phyloP scores from a whole-genome alignment of 2,797 vertebrate species.

The Florisuga fusca region DNA sequence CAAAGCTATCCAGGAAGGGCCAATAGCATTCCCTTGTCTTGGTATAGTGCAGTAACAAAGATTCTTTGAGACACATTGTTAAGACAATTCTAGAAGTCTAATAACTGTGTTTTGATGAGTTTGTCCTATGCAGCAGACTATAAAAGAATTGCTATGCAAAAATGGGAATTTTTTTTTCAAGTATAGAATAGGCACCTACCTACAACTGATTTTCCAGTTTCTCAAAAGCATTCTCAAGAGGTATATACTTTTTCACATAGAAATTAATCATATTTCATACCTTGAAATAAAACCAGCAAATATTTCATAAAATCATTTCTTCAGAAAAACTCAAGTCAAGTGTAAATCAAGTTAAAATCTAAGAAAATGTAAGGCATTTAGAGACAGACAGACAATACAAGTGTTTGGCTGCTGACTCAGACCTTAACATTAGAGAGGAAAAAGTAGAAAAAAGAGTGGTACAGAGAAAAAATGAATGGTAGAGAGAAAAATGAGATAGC shows the following conservation, averaged over 20 bases:
- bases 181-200: background rate
- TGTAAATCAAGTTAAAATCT: background rate
- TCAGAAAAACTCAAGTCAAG: background rate
- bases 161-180: background rate
- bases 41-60: background rate
- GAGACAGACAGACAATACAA: background rate
- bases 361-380: background rate
- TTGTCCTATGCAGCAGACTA: background rate
- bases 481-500: background rate
- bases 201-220: background rate
- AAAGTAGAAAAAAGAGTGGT: background rate
- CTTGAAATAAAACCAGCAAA: background rate
- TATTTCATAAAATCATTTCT: background rate
- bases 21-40: background rate
- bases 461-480: background rate
- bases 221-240: background rate
- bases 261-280: background rate
- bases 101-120: background rate
- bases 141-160: background rate
- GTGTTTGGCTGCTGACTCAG: background rate
- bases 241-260: background rate
- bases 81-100: background rate
- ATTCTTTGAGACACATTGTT: background rate
- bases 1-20: background rate
- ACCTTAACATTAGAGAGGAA: background rate